Percentiles rank a stretch among this genome's conserved stretches.
Evolutionary conservation across 1,140 invertebrate species (phyloP).

Genomic region (Drosophila serrata): DNA sequence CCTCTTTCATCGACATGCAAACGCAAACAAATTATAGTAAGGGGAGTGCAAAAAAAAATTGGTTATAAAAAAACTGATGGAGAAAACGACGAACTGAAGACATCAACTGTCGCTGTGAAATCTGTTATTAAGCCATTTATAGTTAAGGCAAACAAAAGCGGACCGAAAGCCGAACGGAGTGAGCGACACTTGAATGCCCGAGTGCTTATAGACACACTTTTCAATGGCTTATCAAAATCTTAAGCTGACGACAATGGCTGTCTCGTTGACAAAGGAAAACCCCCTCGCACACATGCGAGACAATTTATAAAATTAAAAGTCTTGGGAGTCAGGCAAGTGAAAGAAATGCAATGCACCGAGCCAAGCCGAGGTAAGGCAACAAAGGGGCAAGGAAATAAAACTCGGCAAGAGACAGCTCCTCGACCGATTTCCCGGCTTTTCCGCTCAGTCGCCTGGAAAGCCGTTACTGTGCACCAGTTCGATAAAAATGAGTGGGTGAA

Average conservation of each 20-base stretch:
- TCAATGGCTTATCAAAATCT: slow-evolving; percentile 81
- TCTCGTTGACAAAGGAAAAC: slow-evolving; percentile 19
- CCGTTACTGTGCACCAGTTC: slow-evolving; percentile 62
- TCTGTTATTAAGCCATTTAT: slow-evolving; percentile 73
- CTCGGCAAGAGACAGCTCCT: slow-evolving; percentile 29
- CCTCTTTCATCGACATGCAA: slow-evolving; percentile 60
- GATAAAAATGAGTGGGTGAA: slow-evolving; percentile 48
- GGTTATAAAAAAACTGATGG: slow-evolving; percentile 5
- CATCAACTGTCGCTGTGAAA: slow-evolving; percentile 67
- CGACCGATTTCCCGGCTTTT: slow-evolving; percentile 37
- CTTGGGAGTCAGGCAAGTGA: slow-evolving; percentile 48
- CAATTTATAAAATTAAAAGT: slow-evolving; percentile 67
- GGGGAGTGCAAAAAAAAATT: slow-evolving; percentile 6
- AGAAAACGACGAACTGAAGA: slow-evolving; percentile 31
- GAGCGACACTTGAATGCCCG: slow-evolving; percentile 63
- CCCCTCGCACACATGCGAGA: slow-evolving; percentile 34
- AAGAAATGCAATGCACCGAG: slow-evolving; percentile 48
- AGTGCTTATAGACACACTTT: slow-evolving; percentile 80
- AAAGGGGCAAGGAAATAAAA: slow-evolving; percentile 22
- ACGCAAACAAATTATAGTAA: slow-evolving; percentile 70
- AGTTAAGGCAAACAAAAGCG: slow-evolving; percentile 61
- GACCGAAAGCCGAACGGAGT: slow-evolving; percentile 5
- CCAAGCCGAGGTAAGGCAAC: slow-evolving; percentile 12
- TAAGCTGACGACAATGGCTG: slow-evolving; percentile 71
- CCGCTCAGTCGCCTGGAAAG: slow-evolving; percentile 52